Percentiles rank a stretch among this genome's conserved stretches.
These are phyloP conservation scores for Hystrix cristata DNA, from an alignment of 2,113 vertebrate genomes.

Conservation along the genomic window DNA sequence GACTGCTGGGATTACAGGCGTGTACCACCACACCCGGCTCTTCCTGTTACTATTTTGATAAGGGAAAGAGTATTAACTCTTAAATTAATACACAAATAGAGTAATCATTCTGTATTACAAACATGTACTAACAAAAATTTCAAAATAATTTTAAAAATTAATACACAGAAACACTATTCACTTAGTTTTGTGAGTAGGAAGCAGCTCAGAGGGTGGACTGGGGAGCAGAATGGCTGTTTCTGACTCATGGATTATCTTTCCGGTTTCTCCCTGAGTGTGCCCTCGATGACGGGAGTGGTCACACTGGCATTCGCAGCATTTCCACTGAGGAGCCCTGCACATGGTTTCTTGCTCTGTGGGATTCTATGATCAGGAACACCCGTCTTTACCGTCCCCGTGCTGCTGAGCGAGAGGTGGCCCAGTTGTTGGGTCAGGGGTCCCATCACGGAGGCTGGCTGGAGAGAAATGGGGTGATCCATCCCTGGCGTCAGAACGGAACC, in stretches of 20 bases:
- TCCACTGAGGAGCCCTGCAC: neutral
- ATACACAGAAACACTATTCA: neutral
- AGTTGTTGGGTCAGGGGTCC: constrained; percentile 94
- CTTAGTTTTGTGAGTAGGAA: neutral
- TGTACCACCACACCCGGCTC: neutral
- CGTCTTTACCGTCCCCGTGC: constrained; percentile 91
- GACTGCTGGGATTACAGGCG: neutral
- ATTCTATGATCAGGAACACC: neutral
- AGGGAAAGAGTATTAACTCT: neutral
- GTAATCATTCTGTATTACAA: neutral
- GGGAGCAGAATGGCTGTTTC: neutral
- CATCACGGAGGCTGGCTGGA: constrained; percentile 94
- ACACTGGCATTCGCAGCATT: too few species aligned
- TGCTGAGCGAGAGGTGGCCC: constrained; percentile 94
- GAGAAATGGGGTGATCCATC: constrained; percentile 95
- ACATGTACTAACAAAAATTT: neutral
- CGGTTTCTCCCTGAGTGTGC: neutral
- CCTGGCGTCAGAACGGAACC: constrained; percentile 93
- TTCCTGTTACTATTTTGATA: neutral
- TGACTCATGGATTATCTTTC: neutral
- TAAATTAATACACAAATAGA: neutral
- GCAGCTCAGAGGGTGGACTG: neutral
- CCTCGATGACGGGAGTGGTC: neutral
- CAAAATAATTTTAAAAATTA: neutral
- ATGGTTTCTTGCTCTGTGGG: neutral